These are phyloP conservation scores for Stegana nigrithorax DNA, from an alignment of 2,888 invertebrate genomes.

Conservation along the genomic window DNA sequence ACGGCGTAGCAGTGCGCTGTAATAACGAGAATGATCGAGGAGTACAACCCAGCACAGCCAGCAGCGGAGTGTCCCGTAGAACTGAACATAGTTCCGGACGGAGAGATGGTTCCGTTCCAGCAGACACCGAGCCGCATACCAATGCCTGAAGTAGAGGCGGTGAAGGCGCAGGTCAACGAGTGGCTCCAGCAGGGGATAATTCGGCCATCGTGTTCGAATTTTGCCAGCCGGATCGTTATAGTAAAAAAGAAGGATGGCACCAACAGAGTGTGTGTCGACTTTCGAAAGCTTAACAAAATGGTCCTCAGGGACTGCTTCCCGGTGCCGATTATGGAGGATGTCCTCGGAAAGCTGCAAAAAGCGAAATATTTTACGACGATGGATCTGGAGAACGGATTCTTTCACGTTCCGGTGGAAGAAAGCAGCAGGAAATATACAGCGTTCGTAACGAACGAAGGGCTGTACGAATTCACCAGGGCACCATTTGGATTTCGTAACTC, in stretches of 20 bases:
- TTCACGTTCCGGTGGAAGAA: slow-evolving; percentile 26
- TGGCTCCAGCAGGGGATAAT: too few species aligned
- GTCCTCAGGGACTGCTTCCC: slow-evolving; percentile 25
- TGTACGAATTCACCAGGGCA: slow-evolving; percentile 9
- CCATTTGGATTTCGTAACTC: slow-evolving; percentile 13
- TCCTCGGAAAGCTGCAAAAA: slow-evolving; percentile 15
- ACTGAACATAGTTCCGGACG: too few species aligned
- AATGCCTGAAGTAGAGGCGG: too few species aligned
- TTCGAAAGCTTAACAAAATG: slow-evolving; percentile 23
- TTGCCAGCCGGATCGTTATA: slow-evolving; percentile 7
- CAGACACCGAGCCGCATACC: too few species aligned
- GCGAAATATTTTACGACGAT: slow-evolving; percentile 16
- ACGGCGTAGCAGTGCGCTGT: too few species aligned
- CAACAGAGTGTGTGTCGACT: slow-evolving; percentile 24
- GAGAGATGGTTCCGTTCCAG: too few species aligned
- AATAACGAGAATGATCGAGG: too few species aligned
- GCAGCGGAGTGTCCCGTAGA: too few species aligned
- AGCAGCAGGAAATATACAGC: slow-evolving; percentile 18
- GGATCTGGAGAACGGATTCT: slow-evolving; percentile 26
- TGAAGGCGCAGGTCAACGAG: too few species aligned
- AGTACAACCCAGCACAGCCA: too few species aligned
- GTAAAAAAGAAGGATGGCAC: slow-evolving; percentile 26
- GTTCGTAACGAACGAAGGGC: slow-evolving; percentile 1
- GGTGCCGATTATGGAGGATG: slow-evolving; percentile 28
- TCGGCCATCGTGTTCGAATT: too few species aligned